These are phyloP conservation scores for Gopherus evgoodei DNA, from an alignment of 2,113 vertebrate species.

Conservation along the genomic window DNA sequence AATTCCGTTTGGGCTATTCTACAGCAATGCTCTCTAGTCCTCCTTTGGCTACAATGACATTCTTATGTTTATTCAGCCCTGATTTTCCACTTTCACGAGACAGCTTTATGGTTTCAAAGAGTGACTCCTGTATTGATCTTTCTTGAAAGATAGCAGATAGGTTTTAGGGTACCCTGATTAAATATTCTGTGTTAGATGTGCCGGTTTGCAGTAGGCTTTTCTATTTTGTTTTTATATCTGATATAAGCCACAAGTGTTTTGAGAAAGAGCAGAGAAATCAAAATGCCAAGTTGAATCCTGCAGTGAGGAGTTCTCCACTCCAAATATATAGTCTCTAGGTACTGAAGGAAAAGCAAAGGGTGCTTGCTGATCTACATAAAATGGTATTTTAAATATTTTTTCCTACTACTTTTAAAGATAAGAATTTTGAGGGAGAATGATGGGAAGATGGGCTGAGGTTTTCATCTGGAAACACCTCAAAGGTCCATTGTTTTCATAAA, in stretches of 20 bases:
- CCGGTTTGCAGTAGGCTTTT: slow-evolving; percentile 31
- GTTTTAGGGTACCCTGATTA: slow-evolving; percentile 16
- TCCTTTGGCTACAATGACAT: slow-evolving; percentile 14
- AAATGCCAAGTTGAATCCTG: slow-evolving; percentile 28
- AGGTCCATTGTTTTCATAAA: not conserved
- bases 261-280: slow-evolving; percentile 34
- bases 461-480: not conserved
- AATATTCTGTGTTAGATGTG: slow-evolving; percentile 37
- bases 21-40: not conserved
- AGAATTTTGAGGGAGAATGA: not conserved
- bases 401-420: not conserved
- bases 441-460: rapidly evolving
- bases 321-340: slow-evolving; percentile 3
- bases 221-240: not conserved
- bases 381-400: slow-evolving; percentile 46
- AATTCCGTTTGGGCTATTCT: slow-evolving; percentile 13
- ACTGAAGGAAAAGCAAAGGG: slow-evolving; percentile 29
- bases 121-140: not conserved
- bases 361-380: slow-evolving; percentile 50
- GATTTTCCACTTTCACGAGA: slow-evolving; percentile 40
- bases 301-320: slow-evolving; percentile 23
- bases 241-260: not conserved
- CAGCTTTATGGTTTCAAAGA: slow-evolving; percentile 21
- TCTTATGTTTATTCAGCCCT: slow-evolving; percentile 16
- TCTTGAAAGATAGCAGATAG: slow-evolving; percentile 15